Evolutionary conservation across 2,888 invertebrate species (phyloP).

Genomic region (Lasioglossum vierecki): DNA sequence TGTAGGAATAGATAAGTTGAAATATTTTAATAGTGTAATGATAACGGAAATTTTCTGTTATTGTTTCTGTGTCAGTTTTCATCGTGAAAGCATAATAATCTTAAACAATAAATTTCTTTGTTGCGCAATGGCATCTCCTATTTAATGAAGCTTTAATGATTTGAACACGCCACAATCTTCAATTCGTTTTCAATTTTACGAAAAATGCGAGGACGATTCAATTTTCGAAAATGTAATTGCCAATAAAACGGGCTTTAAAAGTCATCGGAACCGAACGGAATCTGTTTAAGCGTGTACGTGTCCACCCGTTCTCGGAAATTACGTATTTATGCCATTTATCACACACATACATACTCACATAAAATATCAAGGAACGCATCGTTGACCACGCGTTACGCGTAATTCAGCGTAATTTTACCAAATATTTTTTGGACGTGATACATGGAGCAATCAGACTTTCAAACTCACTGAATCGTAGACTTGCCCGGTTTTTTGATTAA

Average conservation of each 20-base stretch:
- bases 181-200: neutral
- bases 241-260: neutral
- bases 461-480: neutral
- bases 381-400: neutral
- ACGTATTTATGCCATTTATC: neutral
- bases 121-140: neutral
- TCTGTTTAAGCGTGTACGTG: neutral
- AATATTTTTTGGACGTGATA: neutral
- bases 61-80: neutral
- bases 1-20: neutral
- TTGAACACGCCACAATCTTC: neutral
- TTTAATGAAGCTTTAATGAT: neutral
- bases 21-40: neutral
- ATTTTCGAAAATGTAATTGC: neutral
- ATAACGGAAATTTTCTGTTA: neutral
- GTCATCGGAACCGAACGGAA: neutral
- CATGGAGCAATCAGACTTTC: neutral
- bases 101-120: neutral
- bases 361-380: neutral
- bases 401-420: neutral
- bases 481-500: neutral
- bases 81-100: no score
- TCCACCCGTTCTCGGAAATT: neutral
- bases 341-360: neutral
- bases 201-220: neutral